Base-by-base conservation (phyloP, 2,888 invertebrate species). In the Eupelmus urozonus region DNA sequence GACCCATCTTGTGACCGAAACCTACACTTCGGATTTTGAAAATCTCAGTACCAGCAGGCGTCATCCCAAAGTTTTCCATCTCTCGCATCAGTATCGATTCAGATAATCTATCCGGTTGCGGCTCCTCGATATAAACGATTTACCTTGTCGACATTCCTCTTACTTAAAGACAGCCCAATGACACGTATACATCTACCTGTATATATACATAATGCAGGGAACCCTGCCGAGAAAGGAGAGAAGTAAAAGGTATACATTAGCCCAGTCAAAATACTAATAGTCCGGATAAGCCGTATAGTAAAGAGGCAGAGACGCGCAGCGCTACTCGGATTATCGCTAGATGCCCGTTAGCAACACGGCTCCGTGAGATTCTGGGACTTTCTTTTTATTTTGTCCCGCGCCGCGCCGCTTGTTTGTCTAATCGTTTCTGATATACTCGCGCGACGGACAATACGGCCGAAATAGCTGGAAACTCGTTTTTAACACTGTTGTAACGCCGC, bases 121-220 rank as follows among this genome's bases (percentile, higher is more conserved):
- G 71, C 62, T 60, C 53, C 40, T 23, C 34, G 3, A 9, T 53
- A 34, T 62, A 72, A 72, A 72, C 71, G 71, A 72, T 53, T 72
- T 72, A 72, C 53, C 71, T 72, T 72, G 71, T 72, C n/a, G 53
- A 72, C 62, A 72, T 72, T 72, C 71, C 53, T 72, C n/a, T 29
- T 62, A 53, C 51, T 51, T 25, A 23, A 18, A 53, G n/a, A n/a
- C n/a, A n/a, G n/a, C n/a, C n/a, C n/a, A n/a, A n/a, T n/a, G n/a
- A n/a, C n/a, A n/a, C n/a, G n/a, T n/a, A n/a, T n/a, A n/a, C n/a
- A n/a, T n/a, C n/a, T n/a, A n/a, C n/a, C n/a, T n/a, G n/a, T n/a
- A n/a, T n/a, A n/a, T n/a, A n/a, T 3, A 49, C 16, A 16, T 3
- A 53, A 53, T 23, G 34, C 34, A 40, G 51, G 18, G n/a, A 49